A percentile compares a stretch with the other conserved stretches of the same genome.
Conservation (phyloP, 2,888 invertebrate genomes). For the Germaria angustata region DNA sequence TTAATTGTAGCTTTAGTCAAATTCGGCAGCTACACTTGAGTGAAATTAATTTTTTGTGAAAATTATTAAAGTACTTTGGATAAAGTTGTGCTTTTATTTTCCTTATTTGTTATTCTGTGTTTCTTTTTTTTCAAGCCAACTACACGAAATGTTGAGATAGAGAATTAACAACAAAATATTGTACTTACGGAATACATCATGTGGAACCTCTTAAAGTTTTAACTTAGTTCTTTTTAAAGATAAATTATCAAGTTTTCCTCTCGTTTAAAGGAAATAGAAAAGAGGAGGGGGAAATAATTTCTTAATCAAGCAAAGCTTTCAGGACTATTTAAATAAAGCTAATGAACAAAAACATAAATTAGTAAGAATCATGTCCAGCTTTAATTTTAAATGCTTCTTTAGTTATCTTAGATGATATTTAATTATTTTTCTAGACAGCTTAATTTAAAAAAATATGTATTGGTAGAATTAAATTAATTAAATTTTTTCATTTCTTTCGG, state of each 20-base stretch:
- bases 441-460: too few relatives aligned
- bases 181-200: constrained; percentile 53
- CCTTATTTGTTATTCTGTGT: background rate
- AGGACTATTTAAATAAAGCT: background rate
- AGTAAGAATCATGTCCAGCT: background rate
- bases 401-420: too few relatives aligned
- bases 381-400: background rate
- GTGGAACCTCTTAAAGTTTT: constrained; percentile 60
- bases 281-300: background rate
- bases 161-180: constrained; percentile 53
- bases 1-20: constrained; percentile 55
- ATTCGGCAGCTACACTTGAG: constrained; percentile 51
- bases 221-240: constrained; percentile 45
- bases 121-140: background rate
- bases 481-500: too few relatives aligned
- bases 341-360: background rate
- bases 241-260: constrained; percentile 46
- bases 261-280: background rate
- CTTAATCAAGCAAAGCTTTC: background rate
- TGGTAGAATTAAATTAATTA: too few relatives aligned
- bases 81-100: constrained; percentile 38
- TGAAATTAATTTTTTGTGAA: constrained; percentile 48
- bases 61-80: constrained; percentile 51
- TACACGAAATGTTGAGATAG: constrained; percentile 40
- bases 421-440: too few relatives aligned